Evolutionary conservation across 2,797 vertebrate genomes (phyloP).

Genomic region (Petrocephalus sullivani): DNA sequence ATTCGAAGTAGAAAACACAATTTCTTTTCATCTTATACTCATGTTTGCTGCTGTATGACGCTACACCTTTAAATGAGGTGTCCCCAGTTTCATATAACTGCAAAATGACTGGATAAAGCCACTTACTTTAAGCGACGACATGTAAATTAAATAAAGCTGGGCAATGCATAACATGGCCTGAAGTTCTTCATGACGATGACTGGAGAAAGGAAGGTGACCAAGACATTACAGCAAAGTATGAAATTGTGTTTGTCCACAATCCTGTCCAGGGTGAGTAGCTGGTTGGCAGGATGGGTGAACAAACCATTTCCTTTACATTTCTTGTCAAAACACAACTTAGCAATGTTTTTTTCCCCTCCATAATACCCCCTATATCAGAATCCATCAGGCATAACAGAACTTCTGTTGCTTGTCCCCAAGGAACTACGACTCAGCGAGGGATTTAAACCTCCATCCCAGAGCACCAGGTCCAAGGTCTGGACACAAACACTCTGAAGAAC

Average conservation of each 20-base stretch:
- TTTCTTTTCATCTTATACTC: background rate
- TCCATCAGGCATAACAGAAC: background rate
- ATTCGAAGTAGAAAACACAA: background rate
- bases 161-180: too few species aligned
- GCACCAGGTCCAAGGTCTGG: background rate
- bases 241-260: background rate
- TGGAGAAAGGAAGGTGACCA: too few species aligned
- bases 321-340: background rate
- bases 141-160: too few species aligned
- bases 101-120: background rate
- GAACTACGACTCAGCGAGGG: background rate
- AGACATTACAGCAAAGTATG: background rate
- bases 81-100: background rate
- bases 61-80: background rate
- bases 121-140: too few species aligned
- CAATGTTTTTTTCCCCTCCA: background rate
- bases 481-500: background rate
- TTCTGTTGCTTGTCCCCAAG: background rate
- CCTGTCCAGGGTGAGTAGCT: background rate
- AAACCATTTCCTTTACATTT: background rate
- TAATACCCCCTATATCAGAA: background rate
- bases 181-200: too few species aligned
- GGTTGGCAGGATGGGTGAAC: background rate
- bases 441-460: background rate
- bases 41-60: background rate